These are phyloP conservation scores for Chloroceryle amazona DNA, from an alignment of 2,797 vertebrate genomes.

Conservation along the genomic window DNA sequence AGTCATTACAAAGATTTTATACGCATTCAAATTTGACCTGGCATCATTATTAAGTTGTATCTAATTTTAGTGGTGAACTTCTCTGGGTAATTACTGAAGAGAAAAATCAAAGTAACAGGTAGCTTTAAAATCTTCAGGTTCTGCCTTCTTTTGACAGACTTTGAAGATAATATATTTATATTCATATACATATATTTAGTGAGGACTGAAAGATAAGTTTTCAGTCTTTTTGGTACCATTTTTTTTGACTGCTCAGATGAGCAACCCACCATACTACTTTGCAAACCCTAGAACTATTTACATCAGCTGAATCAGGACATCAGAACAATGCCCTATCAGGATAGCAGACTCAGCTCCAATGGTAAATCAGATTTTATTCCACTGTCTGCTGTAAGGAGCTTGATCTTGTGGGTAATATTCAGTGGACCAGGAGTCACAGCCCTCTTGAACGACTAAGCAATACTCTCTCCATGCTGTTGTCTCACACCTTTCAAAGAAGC, in stretches of 20 bases:
- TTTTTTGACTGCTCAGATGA: not conserved
- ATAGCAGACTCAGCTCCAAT: not conserved
- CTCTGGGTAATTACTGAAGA: not conserved
- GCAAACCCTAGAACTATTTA: not conserved
- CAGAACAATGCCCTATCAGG: not conserved
- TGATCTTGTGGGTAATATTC: not conserved
- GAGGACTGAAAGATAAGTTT: not conserved
- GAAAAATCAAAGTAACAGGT: not conserved
- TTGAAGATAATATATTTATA: not conserved
- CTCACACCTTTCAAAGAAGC: not conserved
- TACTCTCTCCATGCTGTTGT: not conserved
- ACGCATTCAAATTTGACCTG: not conserved
- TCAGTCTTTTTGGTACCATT: not conserved
- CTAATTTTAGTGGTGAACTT: not conserved
- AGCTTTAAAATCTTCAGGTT: not conserved
- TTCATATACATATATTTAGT: not conserved
- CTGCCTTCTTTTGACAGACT: not conserved
- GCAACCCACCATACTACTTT: not conserved
- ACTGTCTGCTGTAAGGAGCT: not conserved
- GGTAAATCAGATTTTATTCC: not conserved
- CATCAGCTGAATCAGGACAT: not conserved
- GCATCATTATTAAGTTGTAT: not conserved
- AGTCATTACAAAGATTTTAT: not conserved
- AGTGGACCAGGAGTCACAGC: not conserved
- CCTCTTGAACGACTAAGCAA: not conserved